Evolutionary conservation across 2,888 invertebrate genomes (phyloP), one percentile per base, ranked within the genome.

Genomic region (Aelia acuminata): DNA sequence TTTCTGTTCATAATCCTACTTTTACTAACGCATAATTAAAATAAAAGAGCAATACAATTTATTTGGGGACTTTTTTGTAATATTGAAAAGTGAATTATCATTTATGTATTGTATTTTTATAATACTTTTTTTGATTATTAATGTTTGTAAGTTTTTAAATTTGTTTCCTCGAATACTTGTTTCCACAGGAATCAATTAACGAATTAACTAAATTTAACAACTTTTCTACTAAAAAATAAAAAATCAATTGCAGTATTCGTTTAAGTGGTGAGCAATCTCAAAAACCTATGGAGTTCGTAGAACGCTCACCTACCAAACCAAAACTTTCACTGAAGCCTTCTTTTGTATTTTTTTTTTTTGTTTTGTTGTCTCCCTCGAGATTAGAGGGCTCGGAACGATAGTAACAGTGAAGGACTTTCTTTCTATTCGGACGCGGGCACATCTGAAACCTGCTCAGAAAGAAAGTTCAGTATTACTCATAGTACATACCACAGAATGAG

Each of bases 381-480:
- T 70, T 70, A 70, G 63, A 35, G 31, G 63, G 7, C 20, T 70
- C 31, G 63, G 10, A 70, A 70, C 18, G 57, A 57, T 13, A 70
- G 63, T 70, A 70, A 26, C 2, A 70, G 18, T 70, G 63, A 20
- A 31, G 31, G 31, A 70, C 63, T 70, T 70, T 35, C 63, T 70
- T 70, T 35, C 31, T 35, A 31, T 70, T 70, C 18, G 63, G 63
- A 70, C 18, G 35, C 63, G 63, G 35, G 31, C 20, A 31, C 31
- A 31, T 35, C 35, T 70, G 63, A 70, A 70, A 35, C 63, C n/a
- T 35, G 63, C 63, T 57, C 63, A 35, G 20, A 35, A 70, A 70
- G 63, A 70, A 70, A 70, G 63, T 70, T 70, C 18, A 35, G 31
- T 63, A 15, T 35, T 63, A 63, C 63, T 31, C 63, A 70, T 35